phyloP scores from a whole-genome alignment of 2,113 vertebrate genomes.

The Bothrops jararaca region DNA sequence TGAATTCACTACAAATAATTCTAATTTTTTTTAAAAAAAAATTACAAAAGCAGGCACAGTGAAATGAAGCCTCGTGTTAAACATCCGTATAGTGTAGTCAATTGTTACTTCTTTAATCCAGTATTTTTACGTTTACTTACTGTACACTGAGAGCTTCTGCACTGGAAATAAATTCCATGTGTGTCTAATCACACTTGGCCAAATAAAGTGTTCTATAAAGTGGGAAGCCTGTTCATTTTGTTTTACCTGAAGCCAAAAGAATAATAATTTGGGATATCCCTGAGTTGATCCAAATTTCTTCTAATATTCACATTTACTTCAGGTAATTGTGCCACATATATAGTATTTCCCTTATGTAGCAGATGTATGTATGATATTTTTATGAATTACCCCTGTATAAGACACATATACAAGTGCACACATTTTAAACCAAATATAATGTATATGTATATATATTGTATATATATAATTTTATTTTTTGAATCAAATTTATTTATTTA shows the following conservation, averaged over 20 bases:
- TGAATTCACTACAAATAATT: background rate
- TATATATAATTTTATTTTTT: background rate
- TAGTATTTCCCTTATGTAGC: background rate
- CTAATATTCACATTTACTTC: background rate
- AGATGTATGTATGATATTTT: background rate
- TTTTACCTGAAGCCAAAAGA: background rate
- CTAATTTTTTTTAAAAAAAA: background rate
- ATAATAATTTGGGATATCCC: background rate
- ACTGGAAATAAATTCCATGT: background rate
- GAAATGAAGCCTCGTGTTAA: background rate
- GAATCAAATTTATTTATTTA: background rate
- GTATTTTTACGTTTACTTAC: background rate
- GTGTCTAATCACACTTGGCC: background rate
- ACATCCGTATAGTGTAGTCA: background rate
- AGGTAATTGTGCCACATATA: background rate
- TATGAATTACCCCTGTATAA: background rate
- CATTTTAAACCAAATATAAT: background rate
- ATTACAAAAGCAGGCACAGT: background rate
- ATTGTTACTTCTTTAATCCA: background rate
- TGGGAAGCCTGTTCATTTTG: background rate
- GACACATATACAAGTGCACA: background rate
- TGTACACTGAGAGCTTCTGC: background rate
- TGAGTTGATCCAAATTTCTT: background rate
- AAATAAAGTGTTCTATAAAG: background rate
- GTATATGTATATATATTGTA: background rate